Base-by-base conservation (phyloP, 2,113 vertebrate genomes). In the Pelvicachromis taeniatus region DNA sequence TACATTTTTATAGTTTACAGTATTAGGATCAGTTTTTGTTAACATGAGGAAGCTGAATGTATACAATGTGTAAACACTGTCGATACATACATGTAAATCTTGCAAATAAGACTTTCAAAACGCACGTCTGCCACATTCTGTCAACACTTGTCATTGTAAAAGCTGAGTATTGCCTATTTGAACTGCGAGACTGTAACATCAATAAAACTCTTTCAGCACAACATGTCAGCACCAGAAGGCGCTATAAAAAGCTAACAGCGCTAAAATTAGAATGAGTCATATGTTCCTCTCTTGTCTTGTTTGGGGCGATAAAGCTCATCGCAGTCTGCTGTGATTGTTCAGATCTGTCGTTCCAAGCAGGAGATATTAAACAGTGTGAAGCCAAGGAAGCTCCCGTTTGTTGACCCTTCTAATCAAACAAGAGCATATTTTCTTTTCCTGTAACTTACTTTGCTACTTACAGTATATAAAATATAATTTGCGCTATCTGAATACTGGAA, bases 211-310 rank as follows among this genome's bases (percentile, higher is more conserved):
- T 88, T 88, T 45, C 73, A 89, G 90, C 80, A 63, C 38, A 26
- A 56, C 70, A 35, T 84, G 88, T 85, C 84, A 73, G 84, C 83
- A 55, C 29, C 16, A 7, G 5, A 1, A n/a, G 82, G 33, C 0
- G 70, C 84, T 87, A 88, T 90, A 80, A 90, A 93, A 88, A 87
- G 48, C 63, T n/a, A 82, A 83, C 33, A 9, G 55, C 12, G 38
- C 78, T 89, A 87, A 87, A 91, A 91, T 88, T 89, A 91, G 77
- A 85, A 14, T 83, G 89, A 91, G 77, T 90, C 90, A 91, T 84
- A 84, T 85, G 85, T 91, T 85, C 77, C 26, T 84, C 63, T 81
- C 59, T 56, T 81, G 85, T 77, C 38, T 33, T 85, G 83, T 91
- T 87, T 81, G 83, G 31, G 33, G 55, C 65, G 85, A 90, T 89